A percentile compares a stretch with the other conserved stretches of the same genome.
phyloP scores from a whole-genome alignment of 2,888 invertebrate genomes.

The Elaeidobius kamerunicus region DNA sequence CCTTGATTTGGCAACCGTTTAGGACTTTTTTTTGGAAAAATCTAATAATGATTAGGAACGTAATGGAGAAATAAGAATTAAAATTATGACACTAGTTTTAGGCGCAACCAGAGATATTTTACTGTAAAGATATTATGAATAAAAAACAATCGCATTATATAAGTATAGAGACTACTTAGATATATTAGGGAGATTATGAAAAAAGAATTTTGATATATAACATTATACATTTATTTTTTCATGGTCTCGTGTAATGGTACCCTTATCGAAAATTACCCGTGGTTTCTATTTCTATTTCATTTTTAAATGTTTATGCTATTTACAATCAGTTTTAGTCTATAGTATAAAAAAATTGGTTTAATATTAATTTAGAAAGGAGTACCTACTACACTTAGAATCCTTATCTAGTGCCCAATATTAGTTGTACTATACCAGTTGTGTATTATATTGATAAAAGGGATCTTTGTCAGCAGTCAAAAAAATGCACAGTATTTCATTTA shows the following conservation, averaged over 20 bases:
- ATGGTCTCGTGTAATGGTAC: conserved; percentile 18
- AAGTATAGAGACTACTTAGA: conserved; percentile 28
- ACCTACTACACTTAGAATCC: too few species aligned
- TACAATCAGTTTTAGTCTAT: too few species aligned
- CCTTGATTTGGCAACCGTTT: background rate
- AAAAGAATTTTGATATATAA: conserved; percentile 21
- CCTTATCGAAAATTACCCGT: background rate
- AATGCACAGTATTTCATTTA: too few species aligned
- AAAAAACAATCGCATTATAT: conserved; percentile 41
- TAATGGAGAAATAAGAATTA: conserved; percentile 27
- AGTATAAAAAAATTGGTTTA: too few species aligned
- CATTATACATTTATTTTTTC: conserved; percentile 32
- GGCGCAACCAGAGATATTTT: conserved; percentile 25
- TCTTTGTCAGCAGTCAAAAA: too few species aligned
- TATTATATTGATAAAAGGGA: too few species aligned
- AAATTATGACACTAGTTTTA: conserved; percentile 34
- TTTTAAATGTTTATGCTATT: too few species aligned
- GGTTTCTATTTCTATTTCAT: too few species aligned
- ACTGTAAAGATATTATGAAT: conserved; percentile 32
- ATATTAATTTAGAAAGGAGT: too few species aligned
- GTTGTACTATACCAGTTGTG: too few species aligned
- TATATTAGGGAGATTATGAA: conserved; percentile 24
- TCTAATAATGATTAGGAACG: too few species aligned
- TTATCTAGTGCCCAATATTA: too few species aligned
- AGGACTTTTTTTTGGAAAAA: background rate